Conservation (phyloP, 2,888 invertebrate genomes). For the Encarsia formosa region DNA sequence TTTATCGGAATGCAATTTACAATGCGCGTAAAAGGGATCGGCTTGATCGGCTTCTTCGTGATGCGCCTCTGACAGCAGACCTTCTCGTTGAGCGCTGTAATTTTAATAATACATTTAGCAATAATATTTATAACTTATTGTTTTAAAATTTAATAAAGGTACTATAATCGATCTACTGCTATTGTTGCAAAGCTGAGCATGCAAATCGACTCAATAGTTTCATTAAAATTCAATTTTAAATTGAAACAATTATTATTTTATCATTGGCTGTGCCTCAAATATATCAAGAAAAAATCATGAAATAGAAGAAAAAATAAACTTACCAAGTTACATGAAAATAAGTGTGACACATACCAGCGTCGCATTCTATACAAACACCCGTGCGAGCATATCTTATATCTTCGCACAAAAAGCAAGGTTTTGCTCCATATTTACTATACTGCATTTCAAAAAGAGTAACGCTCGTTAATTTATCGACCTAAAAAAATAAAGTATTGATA, state of each 20-base stretch:
- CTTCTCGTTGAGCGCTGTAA: slow-evolving; percentile 84
- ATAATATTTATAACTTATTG: neutral
- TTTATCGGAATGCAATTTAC: slow-evolving; percentile 92
- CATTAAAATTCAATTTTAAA: too few species aligned
- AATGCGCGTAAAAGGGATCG: slow-evolving; percentile 96
- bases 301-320: slow-evolving; percentile 27
- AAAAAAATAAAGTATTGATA: slow-evolving; percentile 3
- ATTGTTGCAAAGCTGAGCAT: too few species aligned
- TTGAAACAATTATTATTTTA: too few species aligned
- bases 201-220: too few species aligned
- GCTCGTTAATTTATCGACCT: slow-evolving; percentile 80
- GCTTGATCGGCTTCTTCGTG: slow-evolving; percentile 87
- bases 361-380: slow-evolving; percentile 95
- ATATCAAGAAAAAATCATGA: too few species aligned
- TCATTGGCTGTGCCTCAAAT: too few species aligned
- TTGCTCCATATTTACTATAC: slow-evolving; percentile 94
- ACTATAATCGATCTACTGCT: neutral
- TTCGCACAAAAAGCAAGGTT: slow-evolving; percentile 84
- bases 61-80: slow-evolving; percentile 87
- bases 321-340: slow-evolving; percentile 98
- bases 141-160: neutral
- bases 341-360: slow-evolving; percentile 96
- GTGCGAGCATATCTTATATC: slow-evolving; percentile 83
- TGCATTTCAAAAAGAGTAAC: slow-evolving; percentile 96
- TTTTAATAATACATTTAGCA: neutral